Evolutionary conservation across 1,140 invertebrate genomes (phyloP), one percentile per base, ranked within the genome.

Genomic region (Drosophila nigrodunni): DNA sequence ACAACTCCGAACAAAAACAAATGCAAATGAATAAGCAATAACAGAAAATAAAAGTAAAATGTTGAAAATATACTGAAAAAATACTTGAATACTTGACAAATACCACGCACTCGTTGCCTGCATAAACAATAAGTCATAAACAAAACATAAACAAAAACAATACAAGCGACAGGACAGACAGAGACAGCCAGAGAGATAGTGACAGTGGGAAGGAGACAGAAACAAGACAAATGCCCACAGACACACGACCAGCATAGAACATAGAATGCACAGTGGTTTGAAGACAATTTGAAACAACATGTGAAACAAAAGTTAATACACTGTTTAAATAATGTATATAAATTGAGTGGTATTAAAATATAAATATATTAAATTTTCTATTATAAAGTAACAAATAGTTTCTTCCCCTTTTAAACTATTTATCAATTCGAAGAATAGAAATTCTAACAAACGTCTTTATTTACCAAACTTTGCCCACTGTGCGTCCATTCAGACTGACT

Each of bases 91-190:
- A 72, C 74, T 76, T 76, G 68, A 76, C 61, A 76, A 76, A 76
- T 76, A 44, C 74, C 74, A 73, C 55, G 74, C 74, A 76, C 57
- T 72, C 69, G 72, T 41, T 74, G 72, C 47, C 47, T 76, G 68
- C 74, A 82, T 82, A 78, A 78, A 86, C 83, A 77, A 88, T 88
- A 78, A 89, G 74, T 75, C 73, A 74, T 88, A 83, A 87, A 82
- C 7, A 83, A 82, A 54, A 80, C 77, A 74, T 79, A 82, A 77
- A 73, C 68, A 77, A 75, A 77, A 66, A 10, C 44, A 59, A 54
- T 59, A 49, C 21, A 44, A 57, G 2, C 47, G 41, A 41, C 30
- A 21, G 55, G 66, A 35, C 59, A 67, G 15, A 66, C 44, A 59
- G 35, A 46, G 54, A 43, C 50, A 66, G 60, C 43, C 15, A 30